Evolutionary conservation across 1,140 invertebrate genomes (phyloP).

Genomic region (Monochamus saltuarius): DNA sequence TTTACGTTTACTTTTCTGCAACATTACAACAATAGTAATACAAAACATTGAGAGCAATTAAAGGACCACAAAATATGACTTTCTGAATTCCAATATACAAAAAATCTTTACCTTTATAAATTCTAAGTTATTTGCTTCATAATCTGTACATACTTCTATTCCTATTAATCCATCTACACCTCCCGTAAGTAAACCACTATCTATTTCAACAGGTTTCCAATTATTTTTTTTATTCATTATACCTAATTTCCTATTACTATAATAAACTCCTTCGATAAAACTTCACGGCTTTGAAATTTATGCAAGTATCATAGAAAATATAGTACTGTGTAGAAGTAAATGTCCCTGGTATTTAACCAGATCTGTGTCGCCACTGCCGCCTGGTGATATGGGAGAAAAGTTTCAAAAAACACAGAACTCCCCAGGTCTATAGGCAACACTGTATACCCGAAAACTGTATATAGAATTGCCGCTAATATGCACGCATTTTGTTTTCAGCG

Average conservation of each 20-base stretch:
- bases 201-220: slow-evolving; percentile 61
- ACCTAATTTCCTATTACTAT: not conserved
- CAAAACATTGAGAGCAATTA: not conserved
- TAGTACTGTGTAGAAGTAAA: too few relatives aligned
- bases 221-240: slow-evolving; percentile 22
- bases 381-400: too few relatives aligned
- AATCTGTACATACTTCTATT: slow-evolving; percentile 64
- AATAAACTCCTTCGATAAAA: too few relatives aligned
- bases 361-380: too few relatives aligned
- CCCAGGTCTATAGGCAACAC: too few relatives aligned
- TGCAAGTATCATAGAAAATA: too few relatives aligned
- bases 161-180: slow-evolving; percentile 60
- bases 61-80: not conserved
- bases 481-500: too few relatives aligned
- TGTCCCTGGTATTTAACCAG: too few relatives aligned
- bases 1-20: slow-evolving; percentile 11
- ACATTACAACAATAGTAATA: not conserved
- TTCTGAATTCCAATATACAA: not conserved
- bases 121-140: slow-evolving; percentile 51
- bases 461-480: too few relatives aligned
- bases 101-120: slow-evolving; percentile 19
- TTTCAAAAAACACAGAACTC: too few relatives aligned
- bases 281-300: too few relatives aligned
- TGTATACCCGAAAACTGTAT: too few relatives aligned
- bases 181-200: slow-evolving; percentile 53